Evolutionary conservation across 2,113 vertebrate genomes (phyloP).

Genomic region (Martes martes): DNA sequence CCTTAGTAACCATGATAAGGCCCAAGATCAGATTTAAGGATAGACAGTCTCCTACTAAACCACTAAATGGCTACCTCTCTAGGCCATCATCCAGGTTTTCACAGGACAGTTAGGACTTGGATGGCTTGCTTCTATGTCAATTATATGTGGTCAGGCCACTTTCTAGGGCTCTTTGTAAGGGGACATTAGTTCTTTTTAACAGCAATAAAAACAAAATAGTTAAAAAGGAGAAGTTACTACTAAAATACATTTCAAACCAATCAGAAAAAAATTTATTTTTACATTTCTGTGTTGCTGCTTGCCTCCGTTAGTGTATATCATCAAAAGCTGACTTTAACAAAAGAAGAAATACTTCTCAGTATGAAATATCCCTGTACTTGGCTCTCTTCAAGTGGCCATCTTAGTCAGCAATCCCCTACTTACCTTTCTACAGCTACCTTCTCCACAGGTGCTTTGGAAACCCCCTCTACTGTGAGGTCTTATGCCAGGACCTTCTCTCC

Average conservation of each 20-base stretch:
- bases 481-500: constrained; percentile 62
- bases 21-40: neutral
- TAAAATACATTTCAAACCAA: constrained; percentile 12
- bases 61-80: neutral
- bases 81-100: neutral
- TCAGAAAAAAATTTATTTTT: neutral
- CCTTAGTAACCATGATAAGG: neutral
- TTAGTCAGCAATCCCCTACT: constrained; percentile 2
- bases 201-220: neutral
- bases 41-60: neutral
- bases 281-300: neutral
- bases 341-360: neutral
- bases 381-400: neutral
- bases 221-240: neutral
- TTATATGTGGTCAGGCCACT: neutral
- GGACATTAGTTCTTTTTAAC: neutral
- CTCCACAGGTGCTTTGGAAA: constrained; percentile 51
- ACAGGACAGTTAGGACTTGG: neutral
- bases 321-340: neutral
- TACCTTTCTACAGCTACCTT: constrained; percentile 66
- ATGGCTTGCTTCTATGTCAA: neutral
- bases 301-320: neutral
- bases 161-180: neutral
- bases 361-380: neutral
- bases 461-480: constrained; percentile 66